phyloP scores from a whole-genome alignment of 2,113 vertebrate species.

The Prinia subflava region DNA sequence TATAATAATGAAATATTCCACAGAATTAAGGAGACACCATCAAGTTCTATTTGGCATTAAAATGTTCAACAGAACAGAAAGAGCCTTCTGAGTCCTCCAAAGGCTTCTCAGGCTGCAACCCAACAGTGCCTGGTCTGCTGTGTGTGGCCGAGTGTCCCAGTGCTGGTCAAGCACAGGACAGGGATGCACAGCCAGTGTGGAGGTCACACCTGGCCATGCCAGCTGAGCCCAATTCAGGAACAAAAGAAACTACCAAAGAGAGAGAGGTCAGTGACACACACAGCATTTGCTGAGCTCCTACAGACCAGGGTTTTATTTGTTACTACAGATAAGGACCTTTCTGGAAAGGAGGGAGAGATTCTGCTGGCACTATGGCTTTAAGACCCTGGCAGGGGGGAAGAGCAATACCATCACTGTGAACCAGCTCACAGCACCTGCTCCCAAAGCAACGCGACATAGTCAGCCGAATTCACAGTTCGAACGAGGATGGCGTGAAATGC shows the following conservation, averaged over 20 bases:
- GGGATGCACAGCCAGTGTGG: not conserved
- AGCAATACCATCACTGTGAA: not conserved
- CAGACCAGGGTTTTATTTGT: not conserved
- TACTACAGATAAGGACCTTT: not conserved
- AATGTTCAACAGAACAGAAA: not conserved
- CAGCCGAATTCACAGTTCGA: conserved; percentile 33
- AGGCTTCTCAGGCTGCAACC: not conserved
- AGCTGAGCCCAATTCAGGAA: not conserved
- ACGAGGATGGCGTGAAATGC: not conserved
- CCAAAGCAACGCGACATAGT: not conserved
- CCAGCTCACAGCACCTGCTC: not conserved
- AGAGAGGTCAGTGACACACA: not conserved
- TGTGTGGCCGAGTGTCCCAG: rapidly evolving
- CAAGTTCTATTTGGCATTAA: not conserved
- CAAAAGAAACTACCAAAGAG: not conserved
- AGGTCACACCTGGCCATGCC: not conserved
- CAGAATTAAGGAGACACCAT: not conserved
- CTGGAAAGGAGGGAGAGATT: not conserved
- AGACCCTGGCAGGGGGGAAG: not conserved
- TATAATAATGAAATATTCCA: not conserved
- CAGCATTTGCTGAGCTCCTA: not conserved
- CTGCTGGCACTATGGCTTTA: not conserved
- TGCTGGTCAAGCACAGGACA: rapidly evolving
- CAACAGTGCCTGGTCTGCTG: rapidly evolving
- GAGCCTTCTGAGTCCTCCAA: not conserved